Conservation (phyloP, 2,797 vertebrate species). For the Enteromius afrohamiltoni region DNA sequence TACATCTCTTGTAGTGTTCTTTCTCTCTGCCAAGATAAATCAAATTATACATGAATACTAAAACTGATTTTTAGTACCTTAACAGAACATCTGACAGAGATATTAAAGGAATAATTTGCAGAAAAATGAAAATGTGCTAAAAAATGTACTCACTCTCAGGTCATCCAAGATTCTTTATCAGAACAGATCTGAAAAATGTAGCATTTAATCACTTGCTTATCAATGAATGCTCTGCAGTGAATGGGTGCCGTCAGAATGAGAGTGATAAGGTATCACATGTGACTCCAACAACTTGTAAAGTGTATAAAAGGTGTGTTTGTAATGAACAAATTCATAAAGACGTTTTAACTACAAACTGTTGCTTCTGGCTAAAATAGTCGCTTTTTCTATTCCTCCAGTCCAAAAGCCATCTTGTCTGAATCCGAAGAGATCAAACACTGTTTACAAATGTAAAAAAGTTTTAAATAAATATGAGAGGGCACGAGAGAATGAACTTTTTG, state of each 20-base stretch:
- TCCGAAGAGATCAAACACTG: neutral
- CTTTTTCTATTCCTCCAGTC: neutral
- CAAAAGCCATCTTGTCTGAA: neutral
- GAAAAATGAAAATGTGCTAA: neutral
- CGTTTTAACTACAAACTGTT: neutral
- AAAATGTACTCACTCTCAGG: neutral
- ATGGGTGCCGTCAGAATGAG: slow-evolving; percentile 3
- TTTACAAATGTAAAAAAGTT: neutral
- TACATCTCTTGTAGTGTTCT: neutral
- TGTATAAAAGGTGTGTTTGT: neutral
- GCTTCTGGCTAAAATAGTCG: neutral
- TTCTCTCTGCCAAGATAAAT: neutral
- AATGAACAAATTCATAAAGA: neutral
- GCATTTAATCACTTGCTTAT: neutral
- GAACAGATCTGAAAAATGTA: neutral
- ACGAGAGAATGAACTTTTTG: neutral
- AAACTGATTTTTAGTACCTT: slow-evolving; percentile 5
- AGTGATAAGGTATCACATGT: neutral
- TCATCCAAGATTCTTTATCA: neutral
- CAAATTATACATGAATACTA: neutral
- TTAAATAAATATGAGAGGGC: neutral
- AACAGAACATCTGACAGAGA: neutral
- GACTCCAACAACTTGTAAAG: neutral
- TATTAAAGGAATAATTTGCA: neutral
- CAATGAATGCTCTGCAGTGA: neutral